phyloP scores from a whole-genome alignment of 2,113 vertebrate genomes.

The Oceanodroma tethys region DNA sequence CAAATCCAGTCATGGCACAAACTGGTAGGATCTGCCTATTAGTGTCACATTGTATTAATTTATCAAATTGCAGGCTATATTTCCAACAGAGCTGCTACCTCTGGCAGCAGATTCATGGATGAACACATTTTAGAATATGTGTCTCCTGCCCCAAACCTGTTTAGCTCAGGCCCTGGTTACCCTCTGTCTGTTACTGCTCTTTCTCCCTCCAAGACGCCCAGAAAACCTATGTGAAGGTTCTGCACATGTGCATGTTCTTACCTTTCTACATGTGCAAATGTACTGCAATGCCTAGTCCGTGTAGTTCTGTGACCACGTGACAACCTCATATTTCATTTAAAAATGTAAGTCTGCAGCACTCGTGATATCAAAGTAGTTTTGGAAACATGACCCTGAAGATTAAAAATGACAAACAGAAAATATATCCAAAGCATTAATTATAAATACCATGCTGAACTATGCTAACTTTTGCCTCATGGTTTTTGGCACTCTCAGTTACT shows the following conservation, averaged over 20 bases:
- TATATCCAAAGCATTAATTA: background rate
- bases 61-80: background rate
- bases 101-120: background rate
- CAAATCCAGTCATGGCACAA: background rate
- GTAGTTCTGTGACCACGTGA: background rate
- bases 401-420: background rate
- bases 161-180: background rate
- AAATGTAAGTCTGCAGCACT: background rate
- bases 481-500: background rate
- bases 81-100: background rate
- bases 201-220: background rate
- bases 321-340: background rate
- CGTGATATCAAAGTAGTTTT: background rate
- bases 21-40: background rate
- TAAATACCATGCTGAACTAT: background rate
- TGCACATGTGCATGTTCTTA: background rate
- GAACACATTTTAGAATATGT: background rate
- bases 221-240: background rate
- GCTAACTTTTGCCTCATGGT: background rate
- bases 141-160: background rate
- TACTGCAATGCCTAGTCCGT: background rate
- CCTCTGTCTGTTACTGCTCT: background rate
- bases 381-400: background rate
- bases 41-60: background rate
- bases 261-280: background rate